These are phyloP conservation scores for Trimorus sp. DNA, from an alignment of 2,888 invertebrate species.

Conservation along the genomic window DNA sequence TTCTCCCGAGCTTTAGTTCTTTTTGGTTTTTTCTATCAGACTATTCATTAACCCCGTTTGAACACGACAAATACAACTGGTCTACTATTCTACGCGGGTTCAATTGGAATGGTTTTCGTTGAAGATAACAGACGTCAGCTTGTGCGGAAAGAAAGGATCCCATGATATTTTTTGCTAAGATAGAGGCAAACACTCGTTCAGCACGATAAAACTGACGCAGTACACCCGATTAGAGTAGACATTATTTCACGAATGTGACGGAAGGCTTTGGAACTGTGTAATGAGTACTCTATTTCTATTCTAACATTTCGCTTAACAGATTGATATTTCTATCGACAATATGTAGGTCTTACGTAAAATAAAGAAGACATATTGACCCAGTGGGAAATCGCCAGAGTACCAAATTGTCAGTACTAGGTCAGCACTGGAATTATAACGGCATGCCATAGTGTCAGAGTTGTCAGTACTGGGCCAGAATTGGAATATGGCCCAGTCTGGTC, in stretches of 20 bases:
- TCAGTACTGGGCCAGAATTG: no score
- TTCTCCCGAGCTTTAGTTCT: constrained; percentile 43
- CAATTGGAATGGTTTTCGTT: constrained; percentile 76
- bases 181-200: constrained; percentile 30
- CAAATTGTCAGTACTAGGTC: no score
- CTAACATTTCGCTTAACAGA: no score
- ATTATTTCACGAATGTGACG: constrained; percentile 14
- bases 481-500: no score
- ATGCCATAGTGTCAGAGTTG: no score
- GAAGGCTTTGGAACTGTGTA: neutral
- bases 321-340: no score
- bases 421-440: no score
- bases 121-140: constrained; percentile 77
- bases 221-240: constrained; percentile 22
- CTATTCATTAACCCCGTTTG: constrained; percentile 74
- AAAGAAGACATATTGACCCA: no score
- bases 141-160: constrained; percentile 67
- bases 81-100: constrained; percentile 61
- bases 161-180: constrained; percentile 59
- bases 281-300: no score
- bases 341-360: no score
- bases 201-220: constrained; percentile 35
- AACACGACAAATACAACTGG: constrained; percentile 60
- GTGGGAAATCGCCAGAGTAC: no score
- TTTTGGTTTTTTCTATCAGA: constrained; percentile 44